A percentile compares a stretch with the other conserved stretches of the same genome.
phyloP scores from a whole-genome alignment of 2,113 vertebrate species.

The Alligator sinensis region DNA sequence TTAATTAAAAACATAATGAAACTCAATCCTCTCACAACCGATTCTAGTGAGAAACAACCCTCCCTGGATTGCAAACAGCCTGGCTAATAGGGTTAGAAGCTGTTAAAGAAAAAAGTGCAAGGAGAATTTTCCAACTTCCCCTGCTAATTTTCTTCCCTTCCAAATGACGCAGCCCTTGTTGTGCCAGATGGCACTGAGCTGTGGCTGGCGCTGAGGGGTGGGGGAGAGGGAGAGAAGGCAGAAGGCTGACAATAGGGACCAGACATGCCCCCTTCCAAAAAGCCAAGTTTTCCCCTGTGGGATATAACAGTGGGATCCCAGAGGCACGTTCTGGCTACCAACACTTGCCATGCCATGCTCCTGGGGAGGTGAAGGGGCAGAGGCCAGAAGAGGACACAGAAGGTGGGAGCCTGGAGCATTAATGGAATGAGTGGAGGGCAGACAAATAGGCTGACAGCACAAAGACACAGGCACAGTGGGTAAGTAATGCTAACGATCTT shows the following conservation, averaged over 20 bases:
- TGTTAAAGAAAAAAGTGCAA: constrained; percentile 30
- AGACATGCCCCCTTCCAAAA: not conserved
- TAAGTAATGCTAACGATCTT: constrained; percentile 68
- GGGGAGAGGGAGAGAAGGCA: accelerated
- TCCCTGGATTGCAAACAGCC: constrained; percentile 61
- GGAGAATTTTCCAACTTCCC: constrained; percentile 42
- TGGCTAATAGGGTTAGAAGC: constrained; percentile 70
- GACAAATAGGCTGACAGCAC: constrained; percentile 43
- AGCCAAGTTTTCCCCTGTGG: not conserved
- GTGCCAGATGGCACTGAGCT: not conserved
- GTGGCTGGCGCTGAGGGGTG: not conserved
- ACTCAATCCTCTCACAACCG: constrained; percentile 66
- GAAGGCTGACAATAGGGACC: not conserved
- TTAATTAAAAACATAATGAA: constrained; percentile 76
- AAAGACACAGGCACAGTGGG: constrained; percentile 62
- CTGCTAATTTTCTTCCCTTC: constrained; percentile 56
- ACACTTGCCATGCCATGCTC: accelerated
- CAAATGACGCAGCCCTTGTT: not conserved
- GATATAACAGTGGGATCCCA: not conserved
- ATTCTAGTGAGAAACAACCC: constrained; percentile 64
- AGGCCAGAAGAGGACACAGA: not conserved
- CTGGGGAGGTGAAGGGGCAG: not conserved
- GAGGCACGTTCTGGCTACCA: not conserved
- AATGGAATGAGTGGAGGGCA: not conserved
- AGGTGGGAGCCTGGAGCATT: not conserved